Base-by-base conservation (phyloP, 2,888 invertebrate genomes). In the Sphaerophoria rueppellii region DNA sequence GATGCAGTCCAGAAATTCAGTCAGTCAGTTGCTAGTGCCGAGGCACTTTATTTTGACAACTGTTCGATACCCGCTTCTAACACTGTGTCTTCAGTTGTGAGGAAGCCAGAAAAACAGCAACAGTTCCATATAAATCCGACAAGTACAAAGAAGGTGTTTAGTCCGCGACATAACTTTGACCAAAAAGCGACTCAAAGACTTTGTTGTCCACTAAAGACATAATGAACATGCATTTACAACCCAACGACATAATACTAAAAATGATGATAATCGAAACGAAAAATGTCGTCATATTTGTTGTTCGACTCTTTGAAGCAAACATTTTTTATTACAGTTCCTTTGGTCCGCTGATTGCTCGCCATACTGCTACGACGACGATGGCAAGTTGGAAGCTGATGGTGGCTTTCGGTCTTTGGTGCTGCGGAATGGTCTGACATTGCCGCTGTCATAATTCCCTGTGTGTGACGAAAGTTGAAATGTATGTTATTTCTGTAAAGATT, bases 281-380 rank as follows among this genome's bases (percentile, higher is more conserved):
- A n/a, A n/a, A n/a, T n/a, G 86, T 82, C 86, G 82, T 86, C 86
- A 86, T 86, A 86, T 82, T 86, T 78, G 86, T 86, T 86, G 86
- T 82, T 78, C 52, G 73, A 82, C 74, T 81, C 71, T 74, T 71
- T 43, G 57, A 52, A 65, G 72, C 6, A 54, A 24, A 37, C 52
- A 52, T 55, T 76, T 85, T 85, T 73, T 85, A 74, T 83, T 67
- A 72, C 79, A 57, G 60, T 58, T 37, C 50, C 61, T n/a, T n/a
- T n/a, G n/a, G n/a, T n/a, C n/a, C n/a, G n/a, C 73, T 79, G 83
- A 75, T 79, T 79, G 75, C 79, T 75, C 57, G 32, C 57, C 71
- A n/a, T n/a, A n/a, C n/a, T n/a, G 43, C 6, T 2, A 40, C 3
- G 63, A 63, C 46, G 63, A 24, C 2, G 7, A 14, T 9, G 52